Evolutionary conservation across 1,140 invertebrate species (phyloP).

Genomic region (Cherax destructor): DNA sequence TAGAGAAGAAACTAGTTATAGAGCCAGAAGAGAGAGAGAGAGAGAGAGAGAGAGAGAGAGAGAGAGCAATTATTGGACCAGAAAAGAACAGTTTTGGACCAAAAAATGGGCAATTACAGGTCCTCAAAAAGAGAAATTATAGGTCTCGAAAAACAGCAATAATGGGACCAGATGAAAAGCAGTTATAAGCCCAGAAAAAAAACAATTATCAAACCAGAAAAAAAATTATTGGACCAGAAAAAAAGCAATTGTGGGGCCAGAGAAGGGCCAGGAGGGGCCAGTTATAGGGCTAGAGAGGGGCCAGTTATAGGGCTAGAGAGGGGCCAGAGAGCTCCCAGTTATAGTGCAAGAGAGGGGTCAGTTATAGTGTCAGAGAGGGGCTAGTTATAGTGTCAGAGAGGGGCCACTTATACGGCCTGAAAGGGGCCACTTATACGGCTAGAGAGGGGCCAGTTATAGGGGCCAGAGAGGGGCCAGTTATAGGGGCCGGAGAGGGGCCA

Average conservation of each 20-base stretch:
- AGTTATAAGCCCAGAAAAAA: neutral
- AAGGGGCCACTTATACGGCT: neutral
- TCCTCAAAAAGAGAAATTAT: neutral
- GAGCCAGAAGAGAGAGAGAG: neutral
- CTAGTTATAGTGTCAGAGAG: neutral
- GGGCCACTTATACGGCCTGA: neutral
- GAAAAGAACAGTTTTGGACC: neutral
- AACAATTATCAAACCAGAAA: neutral
- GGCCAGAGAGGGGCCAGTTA: too few relatives aligned
- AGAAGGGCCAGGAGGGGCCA: neutral
- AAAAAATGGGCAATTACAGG: neutral
- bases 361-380: too few relatives aligned
- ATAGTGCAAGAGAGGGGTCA: too few relatives aligned
- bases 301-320: neutral
- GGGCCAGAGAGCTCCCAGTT: neutral
- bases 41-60: slow-evolving; percentile 15
- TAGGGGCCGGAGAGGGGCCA: neutral
- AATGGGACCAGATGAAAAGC: neutral
- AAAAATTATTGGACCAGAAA: neutral
- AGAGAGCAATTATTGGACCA: neutral
- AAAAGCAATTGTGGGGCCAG: neutral
- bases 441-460: neutral
- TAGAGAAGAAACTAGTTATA: neutral
- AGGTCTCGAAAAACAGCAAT: neutral
- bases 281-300: neutral